These are phyloP conservation scores for Artemia franciscana DNA, from an alignment of 1,140 invertebrate genomes.

Conservation along the genomic window DNA sequence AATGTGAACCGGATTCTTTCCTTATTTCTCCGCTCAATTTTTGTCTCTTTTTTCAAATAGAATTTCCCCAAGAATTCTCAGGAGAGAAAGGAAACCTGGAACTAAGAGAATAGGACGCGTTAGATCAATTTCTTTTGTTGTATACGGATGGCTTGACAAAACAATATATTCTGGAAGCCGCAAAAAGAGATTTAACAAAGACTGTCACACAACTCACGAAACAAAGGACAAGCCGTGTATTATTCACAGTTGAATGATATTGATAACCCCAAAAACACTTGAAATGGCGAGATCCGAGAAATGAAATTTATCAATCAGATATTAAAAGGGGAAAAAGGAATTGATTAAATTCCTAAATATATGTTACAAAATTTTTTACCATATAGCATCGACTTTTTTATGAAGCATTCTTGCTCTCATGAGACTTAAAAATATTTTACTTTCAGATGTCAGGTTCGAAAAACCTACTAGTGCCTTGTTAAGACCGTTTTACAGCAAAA, in stretches of 20 bases:
- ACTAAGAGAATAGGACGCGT: not conserved
- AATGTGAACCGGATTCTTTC: too few relatives aligned
- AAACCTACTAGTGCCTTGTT: too few relatives aligned
- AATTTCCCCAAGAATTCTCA: not conserved
- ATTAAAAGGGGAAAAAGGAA: not conserved
- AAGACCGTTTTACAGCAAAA: too few relatives aligned
- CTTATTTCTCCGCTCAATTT: not conserved
- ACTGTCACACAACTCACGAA: not conserved
- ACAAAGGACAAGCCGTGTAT: not conserved
- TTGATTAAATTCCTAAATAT: too few relatives aligned
- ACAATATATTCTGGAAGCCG: not conserved
- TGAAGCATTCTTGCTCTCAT: too few relatives aligned
- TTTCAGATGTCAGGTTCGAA: too few relatives aligned
- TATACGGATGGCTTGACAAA: not conserved
- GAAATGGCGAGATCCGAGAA: not conserved
- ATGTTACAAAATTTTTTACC: too few relatives aligned
- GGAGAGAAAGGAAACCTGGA: not conserved
- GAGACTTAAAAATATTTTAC: too few relatives aligned
- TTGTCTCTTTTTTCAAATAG: not conserved
- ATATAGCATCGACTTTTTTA: too few relatives aligned
- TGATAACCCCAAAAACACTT: not conserved
- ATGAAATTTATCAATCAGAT: not conserved
- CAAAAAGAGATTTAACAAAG: not conserved
- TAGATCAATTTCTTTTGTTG: not conserved
- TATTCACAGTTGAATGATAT: not conserved